Conservation (phyloP, 2,797 vertebrate species). For the Ibycter americanus region DNA sequence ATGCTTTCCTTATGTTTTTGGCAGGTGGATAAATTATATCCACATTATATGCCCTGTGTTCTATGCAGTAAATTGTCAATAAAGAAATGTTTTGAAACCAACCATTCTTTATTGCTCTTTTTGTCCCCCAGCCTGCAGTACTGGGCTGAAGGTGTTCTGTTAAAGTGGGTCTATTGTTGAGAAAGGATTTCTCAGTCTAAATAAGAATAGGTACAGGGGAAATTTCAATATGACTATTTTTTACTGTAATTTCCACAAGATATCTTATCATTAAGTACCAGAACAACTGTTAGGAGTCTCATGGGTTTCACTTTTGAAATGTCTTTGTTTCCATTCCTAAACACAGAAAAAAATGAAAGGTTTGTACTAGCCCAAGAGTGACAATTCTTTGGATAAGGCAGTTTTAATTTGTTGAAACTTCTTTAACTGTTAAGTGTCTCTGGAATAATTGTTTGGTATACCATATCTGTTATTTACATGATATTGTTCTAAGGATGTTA, state of each 20-base stretch:
- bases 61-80: not conserved
- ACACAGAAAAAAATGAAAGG: not conserved
- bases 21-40: not conserved
- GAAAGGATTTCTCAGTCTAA: not conserved
- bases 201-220: not conserved
- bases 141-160: not conserved
- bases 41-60: not conserved
- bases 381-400: constrained; percentile 8
- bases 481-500: not conserved
- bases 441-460: not conserved
- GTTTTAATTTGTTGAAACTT: constrained; percentile 8
- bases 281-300: not conserved
- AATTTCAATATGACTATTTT: not conserved
- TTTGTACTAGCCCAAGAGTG: not conserved
- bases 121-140: not conserved
- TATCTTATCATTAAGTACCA: not conserved
- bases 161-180: not conserved
- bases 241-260: not conserved
- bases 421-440: not conserved
- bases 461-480: not conserved
- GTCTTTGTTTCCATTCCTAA: constrained; percentile 11
- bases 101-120: not conserved
- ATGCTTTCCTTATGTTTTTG: not conserved
- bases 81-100: not conserved
- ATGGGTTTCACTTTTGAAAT: constrained; percentile 18